phyloP scores from a whole-genome alignment of 2,888 invertebrate species.

The Merodon equestris region DNA sequence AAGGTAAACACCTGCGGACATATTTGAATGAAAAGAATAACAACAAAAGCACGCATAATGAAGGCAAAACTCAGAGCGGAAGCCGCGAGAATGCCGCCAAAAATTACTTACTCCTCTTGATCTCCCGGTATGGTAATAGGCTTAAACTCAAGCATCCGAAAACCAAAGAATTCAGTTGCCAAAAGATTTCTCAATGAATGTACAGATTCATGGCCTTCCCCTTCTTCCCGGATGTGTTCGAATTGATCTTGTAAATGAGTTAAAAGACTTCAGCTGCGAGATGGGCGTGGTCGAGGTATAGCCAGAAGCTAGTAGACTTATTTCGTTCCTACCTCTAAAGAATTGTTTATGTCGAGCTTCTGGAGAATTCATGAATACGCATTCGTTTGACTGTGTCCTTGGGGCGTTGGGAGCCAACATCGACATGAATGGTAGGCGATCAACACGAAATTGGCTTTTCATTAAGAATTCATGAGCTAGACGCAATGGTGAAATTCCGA shows the following conservation, averaged over 20 bases:
- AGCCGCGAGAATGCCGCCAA: constrained; percentile 59
- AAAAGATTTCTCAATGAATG: constrained; percentile 53
- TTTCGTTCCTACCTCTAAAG: not conserved
- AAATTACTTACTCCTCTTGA: constrained; percentile 54
- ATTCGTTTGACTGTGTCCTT: constrained; percentile 57
- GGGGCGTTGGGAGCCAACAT: constrained; percentile 30
- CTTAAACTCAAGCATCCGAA: no score
- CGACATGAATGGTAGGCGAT: no score
- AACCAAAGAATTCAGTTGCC: no score
- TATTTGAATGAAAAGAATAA: constrained; percentile 29
- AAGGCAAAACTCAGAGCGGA: constrained; percentile 49
- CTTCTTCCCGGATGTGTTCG: not conserved
- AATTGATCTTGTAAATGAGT: constrained; percentile 48
- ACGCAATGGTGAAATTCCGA: no score
- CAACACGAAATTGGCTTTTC: constrained; percentile 40
- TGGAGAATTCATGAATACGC: constrained; percentile 67
- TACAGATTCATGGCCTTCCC: not conserved
- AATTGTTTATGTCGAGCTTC: constrained; percentile 57
- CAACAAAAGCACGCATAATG: not conserved
- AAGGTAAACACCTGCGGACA: constrained; percentile 69
- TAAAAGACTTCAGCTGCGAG: constrained; percentile 57
- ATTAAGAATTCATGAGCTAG: constrained; percentile 50
- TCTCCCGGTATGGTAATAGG: constrained; percentile 62
- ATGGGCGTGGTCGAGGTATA: constrained; percentile 50
- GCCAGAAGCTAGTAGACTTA: constrained; percentile 66